Percentiles rank a stretch among this genome's conserved stretches.
Evolutionary conservation across 2,113 vertebrate species (phyloP).

Genomic region (Ptyas mucosa): DNA sequence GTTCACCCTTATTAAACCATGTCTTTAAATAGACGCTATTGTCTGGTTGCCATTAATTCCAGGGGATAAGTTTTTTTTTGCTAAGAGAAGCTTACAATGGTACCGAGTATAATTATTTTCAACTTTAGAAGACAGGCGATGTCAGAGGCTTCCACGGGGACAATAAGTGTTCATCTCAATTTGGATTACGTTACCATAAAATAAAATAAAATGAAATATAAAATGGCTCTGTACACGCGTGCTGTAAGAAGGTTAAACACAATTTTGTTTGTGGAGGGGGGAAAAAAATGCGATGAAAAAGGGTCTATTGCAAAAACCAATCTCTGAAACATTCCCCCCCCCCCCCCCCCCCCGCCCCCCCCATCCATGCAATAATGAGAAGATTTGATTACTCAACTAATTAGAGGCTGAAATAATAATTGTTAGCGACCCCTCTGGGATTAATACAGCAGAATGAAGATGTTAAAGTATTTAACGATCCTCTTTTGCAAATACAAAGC

Average conservation of each 20-base stretch:
- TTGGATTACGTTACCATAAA: constrained; percentile 56
- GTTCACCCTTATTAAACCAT: constrained; percentile 58
- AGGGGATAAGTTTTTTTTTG: constrained; percentile 48
- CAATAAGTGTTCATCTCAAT: constrained; percentile 64
- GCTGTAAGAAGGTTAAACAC: constrained; percentile 65
- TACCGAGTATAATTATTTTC: constrained; percentile 57
- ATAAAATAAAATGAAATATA: not conserved
- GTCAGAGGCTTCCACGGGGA: constrained; percentile 66
- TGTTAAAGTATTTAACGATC: constrained; percentile 67
- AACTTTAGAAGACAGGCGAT: constrained; percentile 59
- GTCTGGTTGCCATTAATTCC: constrained; percentile 52
- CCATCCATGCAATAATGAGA: constrained; percentile 60
- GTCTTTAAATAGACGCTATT: constrained; percentile 51
- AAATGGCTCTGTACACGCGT: constrained; percentile 63
- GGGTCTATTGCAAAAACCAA: constrained; percentile 66
- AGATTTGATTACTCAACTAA: constrained; percentile 71
- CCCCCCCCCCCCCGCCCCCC: constrained; percentile 27
- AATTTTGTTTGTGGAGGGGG: constrained; percentile 62
- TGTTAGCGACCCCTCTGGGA: constrained; percentile 65
- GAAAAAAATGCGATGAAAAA: constrained; percentile 62
- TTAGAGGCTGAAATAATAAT: constrained; percentile 68
- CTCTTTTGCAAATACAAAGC: constrained; percentile 66
- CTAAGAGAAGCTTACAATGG: constrained; percentile 53
- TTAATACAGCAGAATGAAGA: constrained; percentile 66
- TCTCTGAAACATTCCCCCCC: constrained; percentile 52